These are phyloP conservation scores for Hesperophylax magnus DNA, from an alignment of 1,140 invertebrate species.

Conservation along the genomic window DNA sequence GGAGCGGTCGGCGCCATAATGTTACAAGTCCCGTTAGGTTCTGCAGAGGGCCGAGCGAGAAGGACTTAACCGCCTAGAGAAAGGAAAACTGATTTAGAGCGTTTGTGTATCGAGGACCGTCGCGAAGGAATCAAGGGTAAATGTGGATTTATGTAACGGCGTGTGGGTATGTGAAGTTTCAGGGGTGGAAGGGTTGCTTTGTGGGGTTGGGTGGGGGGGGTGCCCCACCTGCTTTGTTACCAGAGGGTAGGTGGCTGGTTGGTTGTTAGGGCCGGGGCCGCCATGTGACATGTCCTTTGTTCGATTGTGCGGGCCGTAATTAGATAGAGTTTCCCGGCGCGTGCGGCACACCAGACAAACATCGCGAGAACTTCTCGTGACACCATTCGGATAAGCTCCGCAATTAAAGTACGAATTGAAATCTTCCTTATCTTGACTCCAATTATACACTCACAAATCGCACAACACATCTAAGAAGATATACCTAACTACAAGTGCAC, in stretches of 20 bases:
- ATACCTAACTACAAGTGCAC: no score
- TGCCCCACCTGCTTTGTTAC: conserved; percentile 51
- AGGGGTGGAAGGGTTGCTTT: conserved; percentile 8
- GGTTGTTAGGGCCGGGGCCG: neutral
- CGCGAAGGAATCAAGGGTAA: conserved; percentile 54
- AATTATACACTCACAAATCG: conserved; percentile 21
- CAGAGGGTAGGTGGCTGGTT: conserved; percentile 33
- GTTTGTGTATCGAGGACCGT: conserved; percentile 36
- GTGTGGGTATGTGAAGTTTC: conserved; percentile 51
- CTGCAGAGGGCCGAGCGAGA: neutral
- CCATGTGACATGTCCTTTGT: conserved; percentile 57
- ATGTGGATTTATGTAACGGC: conserved; percentile 57
- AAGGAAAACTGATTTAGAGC: conserved; percentile 42
- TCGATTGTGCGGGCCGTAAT: conserved; percentile 55
- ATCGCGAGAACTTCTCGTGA: conserved; percentile 22
- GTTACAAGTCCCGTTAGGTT: neutral
- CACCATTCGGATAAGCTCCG: conserved; percentile 26
- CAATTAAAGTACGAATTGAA: conserved; percentile 35
- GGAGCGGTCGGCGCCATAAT: neutral
- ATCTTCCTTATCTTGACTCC: conserved; percentile 13
- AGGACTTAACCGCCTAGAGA: conserved; percentile 26
- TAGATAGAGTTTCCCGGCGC: conserved; percentile 52
- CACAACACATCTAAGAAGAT: neutral
- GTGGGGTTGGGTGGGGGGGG: conserved; percentile 33
- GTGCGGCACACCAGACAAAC: conserved; percentile 26